These are phyloP conservation scores for Micromussa lordhowensis DNA, from an alignment of 92 coral and sea anemone species.

Conservation along the genomic window DNA sequence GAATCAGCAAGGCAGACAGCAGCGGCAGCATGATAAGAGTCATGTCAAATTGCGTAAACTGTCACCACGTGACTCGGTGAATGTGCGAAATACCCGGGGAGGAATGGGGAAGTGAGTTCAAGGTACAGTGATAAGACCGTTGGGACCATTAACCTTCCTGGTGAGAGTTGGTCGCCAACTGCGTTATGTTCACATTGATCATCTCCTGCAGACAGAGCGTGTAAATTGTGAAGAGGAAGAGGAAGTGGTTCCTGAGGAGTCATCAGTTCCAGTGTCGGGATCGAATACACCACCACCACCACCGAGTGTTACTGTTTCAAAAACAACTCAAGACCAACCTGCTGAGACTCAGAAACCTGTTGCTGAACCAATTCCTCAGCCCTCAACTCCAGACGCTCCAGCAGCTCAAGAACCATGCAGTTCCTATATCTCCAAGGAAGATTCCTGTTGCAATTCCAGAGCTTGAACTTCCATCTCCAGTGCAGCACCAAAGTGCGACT, in stretches of 20 bases:
- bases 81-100: constrained; percentile 55
- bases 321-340: not conserved
- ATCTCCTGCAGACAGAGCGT: constrained; percentile 33
- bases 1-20: constrained; percentile 38
- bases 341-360: not conserved
- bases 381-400: not conserved
- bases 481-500: not conserved
- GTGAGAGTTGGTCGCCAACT: constrained; percentile 50
- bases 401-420: not conserved
- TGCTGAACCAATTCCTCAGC: not conserved
- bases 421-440: not conserved
- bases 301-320: not conserved
- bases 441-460: not conserved
- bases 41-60: constrained; percentile 28
- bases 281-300: not conserved
- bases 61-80: constrained; percentile 40
- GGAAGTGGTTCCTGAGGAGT: too few species aligned
- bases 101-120: constrained; percentile 59
- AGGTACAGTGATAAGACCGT: constrained; percentile 31
- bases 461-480: not conserved
- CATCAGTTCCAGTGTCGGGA: too few species aligned
- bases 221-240: not conserved
- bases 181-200: constrained; percentile 69
- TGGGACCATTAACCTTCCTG: constrained; percentile 57
- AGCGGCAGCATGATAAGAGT: constrained; percentile 46